Conservation (phyloP, 53 echinoderm and acorn worm genomes). For the Temnopleurus reevesii region DNA sequence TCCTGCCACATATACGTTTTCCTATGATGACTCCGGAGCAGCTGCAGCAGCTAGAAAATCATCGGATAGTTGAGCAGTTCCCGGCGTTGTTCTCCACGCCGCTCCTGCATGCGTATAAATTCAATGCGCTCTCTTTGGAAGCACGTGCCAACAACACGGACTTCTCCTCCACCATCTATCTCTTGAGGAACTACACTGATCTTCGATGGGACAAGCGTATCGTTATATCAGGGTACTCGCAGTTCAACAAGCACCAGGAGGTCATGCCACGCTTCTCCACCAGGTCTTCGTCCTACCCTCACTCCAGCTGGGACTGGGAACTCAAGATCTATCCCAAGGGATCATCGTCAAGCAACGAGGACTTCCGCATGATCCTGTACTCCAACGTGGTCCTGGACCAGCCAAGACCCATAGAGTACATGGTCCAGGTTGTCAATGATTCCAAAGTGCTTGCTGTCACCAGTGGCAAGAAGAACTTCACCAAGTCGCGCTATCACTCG, state of each 20-base stretch:
- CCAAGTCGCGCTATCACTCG: constrained; percentile 86
- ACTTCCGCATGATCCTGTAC: constrained; percentile 93
- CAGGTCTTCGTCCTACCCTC: constrained; percentile 89
- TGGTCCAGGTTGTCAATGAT: constrained; percentile 88
- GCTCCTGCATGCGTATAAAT: constrained; percentile 90
- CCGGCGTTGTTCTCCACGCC: constrained; percentile 68
- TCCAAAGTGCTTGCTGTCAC: constrained; percentile 76
- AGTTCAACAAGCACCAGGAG: constrained; percentile 81
- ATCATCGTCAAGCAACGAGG: constrained; percentile 89
- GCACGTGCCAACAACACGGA: constrained; percentile 71
- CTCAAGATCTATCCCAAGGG: constrained; percentile 98
- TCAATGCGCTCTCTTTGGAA: constrained; percentile 82
- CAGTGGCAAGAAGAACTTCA: constrained; percentile 94
- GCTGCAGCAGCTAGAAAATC: constrained; percentile 78
- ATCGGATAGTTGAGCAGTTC: constrained; percentile 73
- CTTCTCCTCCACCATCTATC: constrained; percentile 66
- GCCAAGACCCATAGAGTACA: constrained; percentile 92
- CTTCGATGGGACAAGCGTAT: constrained; percentile 96
- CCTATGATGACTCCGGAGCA: constrained; percentile 98
- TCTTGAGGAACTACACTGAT: constrained; percentile 95
- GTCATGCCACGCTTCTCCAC: constrained; percentile 95
- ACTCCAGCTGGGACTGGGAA: constrained; percentile 99
- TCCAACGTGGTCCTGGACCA: constrained; percentile 96
- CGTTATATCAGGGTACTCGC: constrained; percentile 81
- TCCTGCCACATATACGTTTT: constrained; percentile 82